These are phyloP conservation scores for Lepeophtheirus salmonis DNA, from an alignment of 1,140 invertebrate species.

Conservation along the genomic window DNA sequence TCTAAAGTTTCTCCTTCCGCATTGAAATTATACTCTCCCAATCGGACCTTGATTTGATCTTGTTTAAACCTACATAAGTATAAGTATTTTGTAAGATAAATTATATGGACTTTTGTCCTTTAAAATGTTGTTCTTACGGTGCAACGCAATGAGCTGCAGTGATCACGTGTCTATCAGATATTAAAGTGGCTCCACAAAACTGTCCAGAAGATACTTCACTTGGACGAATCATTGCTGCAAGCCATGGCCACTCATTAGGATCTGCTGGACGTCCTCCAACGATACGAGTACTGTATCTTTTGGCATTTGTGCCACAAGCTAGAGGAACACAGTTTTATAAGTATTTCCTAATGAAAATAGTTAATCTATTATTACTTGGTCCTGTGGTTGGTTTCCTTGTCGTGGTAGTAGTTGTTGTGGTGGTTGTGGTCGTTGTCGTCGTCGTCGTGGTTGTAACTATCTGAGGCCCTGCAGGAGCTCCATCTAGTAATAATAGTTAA, in stretches of 20 bases:
- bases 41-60: conserved; percentile 23
- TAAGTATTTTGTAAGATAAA: too few species aligned
- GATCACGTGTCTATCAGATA: conserved; percentile 53
- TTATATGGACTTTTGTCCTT: too few species aligned
- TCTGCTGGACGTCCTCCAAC: conserved; percentile 42
- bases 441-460: not conserved
- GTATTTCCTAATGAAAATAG: not conserved
- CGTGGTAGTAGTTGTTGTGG: conserved; percentile 1
- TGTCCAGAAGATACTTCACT: conserved; percentile 21
- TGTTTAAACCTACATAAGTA: conserved; percentile 24
- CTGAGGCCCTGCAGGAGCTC: not conserved
- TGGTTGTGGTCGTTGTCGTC: too few species aligned
- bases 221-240: conserved; percentile 35
- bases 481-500: not conserved
- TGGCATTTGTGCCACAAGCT: conserved; percentile 1
- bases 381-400: not conserved
- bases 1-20: conserved; percentile 20
- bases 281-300: conserved; percentile 26
- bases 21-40: conserved; percentile 26
- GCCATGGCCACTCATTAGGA: conserved; percentile 58
- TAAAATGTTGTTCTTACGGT: conserved; percentile 21
- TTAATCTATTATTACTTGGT: not conserved
- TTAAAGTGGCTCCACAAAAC: conserved; percentile 55
- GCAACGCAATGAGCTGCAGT: conserved; percentile 57
- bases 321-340: not conserved